phyloP scores from a whole-genome alignment of 2,797 vertebrate genomes.

The Poecile montanus region DNA sequence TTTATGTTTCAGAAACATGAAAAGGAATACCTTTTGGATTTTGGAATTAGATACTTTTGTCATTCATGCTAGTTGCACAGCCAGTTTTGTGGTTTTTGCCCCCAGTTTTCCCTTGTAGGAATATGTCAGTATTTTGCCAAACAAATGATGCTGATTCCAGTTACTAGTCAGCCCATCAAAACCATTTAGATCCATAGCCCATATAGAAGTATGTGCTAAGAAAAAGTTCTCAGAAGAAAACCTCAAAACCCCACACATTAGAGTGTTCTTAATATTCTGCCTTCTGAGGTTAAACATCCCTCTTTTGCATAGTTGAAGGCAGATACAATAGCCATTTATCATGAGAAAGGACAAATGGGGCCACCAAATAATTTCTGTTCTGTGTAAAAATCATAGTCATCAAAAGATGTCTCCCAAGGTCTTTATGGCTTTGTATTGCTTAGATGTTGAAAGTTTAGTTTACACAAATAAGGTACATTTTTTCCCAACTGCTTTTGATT shows the following conservation, averaged over 20 bases:
- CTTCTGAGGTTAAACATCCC: not conserved
- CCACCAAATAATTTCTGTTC: not conserved
- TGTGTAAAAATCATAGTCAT: not conserved
- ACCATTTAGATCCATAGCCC: not conserved
- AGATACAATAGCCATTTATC: not conserved
- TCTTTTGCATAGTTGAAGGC: not conserved
- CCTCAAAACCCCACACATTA: rapidly evolving
- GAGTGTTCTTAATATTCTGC: not conserved
- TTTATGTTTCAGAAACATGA: not conserved
- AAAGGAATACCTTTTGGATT: not conserved
- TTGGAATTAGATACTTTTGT: not conserved
- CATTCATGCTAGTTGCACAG: not conserved
- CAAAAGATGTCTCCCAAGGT: not conserved
- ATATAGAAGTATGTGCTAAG: not conserved
- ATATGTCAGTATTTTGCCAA: not conserved
- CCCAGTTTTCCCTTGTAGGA: not conserved
- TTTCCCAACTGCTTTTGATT: not conserved
- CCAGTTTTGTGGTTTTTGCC: not conserved
- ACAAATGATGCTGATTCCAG: not conserved
- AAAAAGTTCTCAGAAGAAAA: not conserved
- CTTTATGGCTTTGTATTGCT: not conserved
- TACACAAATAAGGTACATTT: not conserved
- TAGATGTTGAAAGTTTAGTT: not conserved
- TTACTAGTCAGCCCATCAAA: not conserved
- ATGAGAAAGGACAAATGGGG: not conserved